Evolutionary conservation across 2,888 invertebrate species (phyloP).

Genomic region (Drosophila pseudotakahashii): DNA sequence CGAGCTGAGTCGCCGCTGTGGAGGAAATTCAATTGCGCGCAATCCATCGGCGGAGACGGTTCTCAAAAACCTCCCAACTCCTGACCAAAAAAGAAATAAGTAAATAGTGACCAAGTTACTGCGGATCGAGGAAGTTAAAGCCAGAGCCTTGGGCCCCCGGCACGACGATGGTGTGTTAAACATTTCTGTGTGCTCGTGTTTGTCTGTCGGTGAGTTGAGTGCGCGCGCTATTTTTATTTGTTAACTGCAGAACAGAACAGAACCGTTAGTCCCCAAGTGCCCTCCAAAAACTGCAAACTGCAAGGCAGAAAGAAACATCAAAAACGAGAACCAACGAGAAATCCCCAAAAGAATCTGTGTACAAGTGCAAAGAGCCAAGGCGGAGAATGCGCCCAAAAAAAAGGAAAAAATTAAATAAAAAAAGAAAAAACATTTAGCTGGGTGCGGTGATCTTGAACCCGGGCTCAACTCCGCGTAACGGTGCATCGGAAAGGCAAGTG

Average conservation of each 20-base stretch:
- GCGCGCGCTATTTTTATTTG: constrained; percentile 58
- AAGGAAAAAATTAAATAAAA: not conserved
- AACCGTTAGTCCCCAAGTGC: constrained; percentile 58
- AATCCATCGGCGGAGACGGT: constrained; percentile 80
- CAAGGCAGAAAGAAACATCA: constrained; percentile 15
- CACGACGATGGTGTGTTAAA: constrained; percentile 43
- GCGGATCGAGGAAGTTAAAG: constrained; percentile 19
- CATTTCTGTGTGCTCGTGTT: constrained; percentile 45
- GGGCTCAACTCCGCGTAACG: constrained; percentile 64
- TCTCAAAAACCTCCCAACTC: constrained; percentile 36
- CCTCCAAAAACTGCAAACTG: not conserved
- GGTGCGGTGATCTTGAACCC: constrained; percentile 76
- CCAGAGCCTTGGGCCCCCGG: constrained; percentile 10
- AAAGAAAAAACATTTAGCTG: constrained; percentile 58
- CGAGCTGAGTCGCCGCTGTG: constrained; percentile 63
- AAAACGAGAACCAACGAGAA: constrained; percentile 39
- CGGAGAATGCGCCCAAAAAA: constrained; percentile 45
- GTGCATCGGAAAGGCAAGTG: constrained; percentile 70
- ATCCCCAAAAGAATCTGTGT: constrained; percentile 57
- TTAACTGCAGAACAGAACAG: constrained; percentile 45
- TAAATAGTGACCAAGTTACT: constrained; percentile 15
- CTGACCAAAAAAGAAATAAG: not conserved
- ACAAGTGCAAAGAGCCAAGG: constrained; percentile 66
- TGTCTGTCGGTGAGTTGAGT: constrained; percentile 36
- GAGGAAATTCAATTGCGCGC: constrained; percentile 83